These are phyloP conservation scores for Brachylomia viminalis DNA, from an alignment of 2,888 invertebrate genomes.

Conservation along the genomic window DNA sequence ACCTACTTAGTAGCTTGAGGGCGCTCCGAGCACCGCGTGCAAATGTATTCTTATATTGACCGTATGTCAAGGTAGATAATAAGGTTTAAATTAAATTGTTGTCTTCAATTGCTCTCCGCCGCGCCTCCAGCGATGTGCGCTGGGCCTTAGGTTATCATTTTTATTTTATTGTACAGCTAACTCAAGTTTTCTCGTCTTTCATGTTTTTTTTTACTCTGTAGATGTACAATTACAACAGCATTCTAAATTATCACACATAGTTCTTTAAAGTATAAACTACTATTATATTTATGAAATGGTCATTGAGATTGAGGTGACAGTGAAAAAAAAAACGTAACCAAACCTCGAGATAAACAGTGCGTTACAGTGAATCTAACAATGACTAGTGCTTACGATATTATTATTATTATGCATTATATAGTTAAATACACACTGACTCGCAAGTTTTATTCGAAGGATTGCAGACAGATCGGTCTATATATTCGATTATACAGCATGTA, in stretches of 20 bases:
- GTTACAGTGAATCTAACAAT: slow-evolving; percentile 59
- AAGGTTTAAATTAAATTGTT: too few relatives aligned
- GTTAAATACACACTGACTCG: slow-evolving; percentile 35
- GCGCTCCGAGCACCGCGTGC: too few relatives aligned
- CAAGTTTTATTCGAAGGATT: slow-evolving; percentile 35
- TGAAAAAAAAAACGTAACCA: slow-evolving; percentile 50
- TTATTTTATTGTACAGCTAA: slow-evolving; percentile 25
- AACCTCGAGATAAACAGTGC: slow-evolving; percentile 41
- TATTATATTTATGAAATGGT: slow-evolving; percentile 40
- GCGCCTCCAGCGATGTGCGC: too few relatives aligned
- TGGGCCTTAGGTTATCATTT: not conserved
- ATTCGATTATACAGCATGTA: slow-evolving; percentile 20
- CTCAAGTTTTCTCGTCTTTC: not conserved
- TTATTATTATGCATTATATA: slow-evolving; percentile 37
- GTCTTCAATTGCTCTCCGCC: too few relatives aligned
- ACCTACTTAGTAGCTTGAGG: too few relatives aligned
- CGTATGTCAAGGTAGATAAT: too few relatives aligned
- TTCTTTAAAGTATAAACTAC: not conserved
- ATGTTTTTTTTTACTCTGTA: not conserved
- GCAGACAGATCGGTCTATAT: slow-evolving; percentile 18
- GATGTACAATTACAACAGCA: slow-evolving; percentile 5
- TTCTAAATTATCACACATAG: slow-evolving; percentile 21
- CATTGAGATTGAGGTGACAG: slow-evolving; percentile 30
- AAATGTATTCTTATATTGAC: too few relatives aligned
- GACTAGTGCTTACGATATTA: slow-evolving; percentile 66